phyloP scores from a whole-genome alignment of 2,888 invertebrate species.

The Thera britannica region DNA sequence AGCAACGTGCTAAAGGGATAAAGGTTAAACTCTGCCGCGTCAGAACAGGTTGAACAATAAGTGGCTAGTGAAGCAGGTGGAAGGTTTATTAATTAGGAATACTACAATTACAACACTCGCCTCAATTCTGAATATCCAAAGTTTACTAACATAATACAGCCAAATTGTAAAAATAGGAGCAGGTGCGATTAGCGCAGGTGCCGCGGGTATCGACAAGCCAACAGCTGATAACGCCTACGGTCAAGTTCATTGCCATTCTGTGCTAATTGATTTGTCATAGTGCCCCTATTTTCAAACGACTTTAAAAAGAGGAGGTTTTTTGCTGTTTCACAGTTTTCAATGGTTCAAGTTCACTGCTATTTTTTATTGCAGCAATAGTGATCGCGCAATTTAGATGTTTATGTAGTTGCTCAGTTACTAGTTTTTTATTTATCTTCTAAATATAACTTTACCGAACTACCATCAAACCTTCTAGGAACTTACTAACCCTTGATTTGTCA shows the following conservation, averaged over 20 bases:
- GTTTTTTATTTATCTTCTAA: no score
- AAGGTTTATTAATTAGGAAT: conserved; percentile 3
- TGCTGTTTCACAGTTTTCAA: neutral
- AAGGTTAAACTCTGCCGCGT: conserved; percentile 24
- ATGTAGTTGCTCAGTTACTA: neutral
- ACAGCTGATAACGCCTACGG: conserved; percentile 68
- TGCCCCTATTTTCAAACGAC: conserved; percentile 51
- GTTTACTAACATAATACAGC: neutral
- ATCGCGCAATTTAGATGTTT: neutral
- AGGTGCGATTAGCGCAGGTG: conserved; percentile 53
- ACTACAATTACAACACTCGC: neutral
- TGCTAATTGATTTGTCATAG: conserved; percentile 74
- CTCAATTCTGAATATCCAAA: neutral
- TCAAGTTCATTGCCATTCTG: conserved; percentile 81
- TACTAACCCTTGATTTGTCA: no score
- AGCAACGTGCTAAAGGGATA: neutral
- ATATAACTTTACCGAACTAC: no score
- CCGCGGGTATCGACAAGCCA: conserved; percentile 61
- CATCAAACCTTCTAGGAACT: no score
- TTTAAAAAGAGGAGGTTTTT: neutral
- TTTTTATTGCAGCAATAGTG: neutral
- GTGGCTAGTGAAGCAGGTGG: conserved; percentile 17
- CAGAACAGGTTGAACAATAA: conserved; percentile 23
- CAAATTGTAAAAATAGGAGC: conserved; percentile 20
- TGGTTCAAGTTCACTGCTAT: conserved; percentile 2